phyloP scores from a whole-genome alignment of 2,888 invertebrate genomes.

The Strigamia maritima region DNA sequence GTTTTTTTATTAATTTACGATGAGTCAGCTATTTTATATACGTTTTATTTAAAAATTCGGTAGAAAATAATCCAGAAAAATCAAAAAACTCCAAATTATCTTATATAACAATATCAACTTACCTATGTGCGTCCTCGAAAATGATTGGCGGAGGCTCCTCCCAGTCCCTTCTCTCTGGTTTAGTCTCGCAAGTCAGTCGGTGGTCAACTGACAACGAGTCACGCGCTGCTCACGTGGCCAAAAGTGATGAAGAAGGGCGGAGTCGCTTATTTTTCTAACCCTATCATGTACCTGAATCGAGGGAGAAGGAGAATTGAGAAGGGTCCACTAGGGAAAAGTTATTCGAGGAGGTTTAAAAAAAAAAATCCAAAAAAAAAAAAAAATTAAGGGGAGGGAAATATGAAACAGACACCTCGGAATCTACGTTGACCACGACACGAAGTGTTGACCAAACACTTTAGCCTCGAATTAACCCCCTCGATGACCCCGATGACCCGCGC shows the following conservation, averaged over 20 bases:
- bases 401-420: background rate
- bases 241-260: constrained; percentile 6
- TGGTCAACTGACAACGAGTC: constrained; percentile 21
- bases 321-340: background rate
- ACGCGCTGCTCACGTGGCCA: constrained; percentile 11
- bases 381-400: background rate
- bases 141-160: constrained; percentile 12
- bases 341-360: background rate
- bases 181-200: background rate
- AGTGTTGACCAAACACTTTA: constrained; percentile 7
- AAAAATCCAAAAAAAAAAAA: background rate
- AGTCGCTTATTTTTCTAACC: constrained; percentile 1
- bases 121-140: constrained; percentile 9
- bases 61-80: background rate
- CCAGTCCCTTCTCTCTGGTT: background rate
- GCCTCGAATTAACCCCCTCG: background rate
- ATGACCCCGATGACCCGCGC: background rate
- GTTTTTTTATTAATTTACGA: too few species aligned
- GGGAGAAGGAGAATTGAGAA: background rate
- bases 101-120: background rate
- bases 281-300: constrained; percentile 9
- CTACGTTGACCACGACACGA: background rate
- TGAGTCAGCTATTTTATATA: too few species aligned
- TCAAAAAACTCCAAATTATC: background rate
- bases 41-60: too few species aligned